Evolutionary conservation across 1,140 invertebrate species (phyloP), one percentile per base, ranked within the genome.

Genomic region (Hyles euphorbiae): DNA sequence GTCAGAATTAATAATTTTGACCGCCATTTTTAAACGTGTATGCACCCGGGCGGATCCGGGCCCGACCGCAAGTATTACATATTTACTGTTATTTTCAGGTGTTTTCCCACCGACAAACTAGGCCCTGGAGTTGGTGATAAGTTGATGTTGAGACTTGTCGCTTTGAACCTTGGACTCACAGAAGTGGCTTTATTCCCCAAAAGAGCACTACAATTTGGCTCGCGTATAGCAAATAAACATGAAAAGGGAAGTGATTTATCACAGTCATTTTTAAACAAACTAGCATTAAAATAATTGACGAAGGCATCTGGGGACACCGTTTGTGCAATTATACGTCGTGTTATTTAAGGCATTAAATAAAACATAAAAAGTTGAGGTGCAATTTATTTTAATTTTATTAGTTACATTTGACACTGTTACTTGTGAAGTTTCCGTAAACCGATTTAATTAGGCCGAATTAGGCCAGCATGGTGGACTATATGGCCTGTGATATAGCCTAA

Each of bases 181-280:
- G 83, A 91, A 50, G 92, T 94, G 12, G 92, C 95, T 1, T 78
- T 81, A 50, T 91, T 96, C 50, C 95, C 95, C 48, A 99, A 99
- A 87, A 83, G 96, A 87, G 98, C 98, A 10, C 94, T 99, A 53
- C 98, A 99, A 84, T 99, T 99, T 92, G 98, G 98, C n/a, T 98
- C 97, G 0, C 91, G 96, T 76, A 98, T 99, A 70, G 98, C 98
- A 3, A 97, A 98, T 84, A 92, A 92, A 46, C 97, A 96, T 84
- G 95, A 98, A 90, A 98, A 97, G 84, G 98, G 95, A 12, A 91
- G 91, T 67, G 93, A 98, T 79, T 69, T 93, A 51, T 96, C 95
- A 48, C 74, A 84, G 65, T 79, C 87, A 63, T 88, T 84, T 68
- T 57, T 66, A 61, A 46, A 58, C 55, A 22, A 22, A 22, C 22